phyloP scores from a whole-genome alignment of 2,113 vertebrate genomes.

The Myotis brandtii region DNA sequence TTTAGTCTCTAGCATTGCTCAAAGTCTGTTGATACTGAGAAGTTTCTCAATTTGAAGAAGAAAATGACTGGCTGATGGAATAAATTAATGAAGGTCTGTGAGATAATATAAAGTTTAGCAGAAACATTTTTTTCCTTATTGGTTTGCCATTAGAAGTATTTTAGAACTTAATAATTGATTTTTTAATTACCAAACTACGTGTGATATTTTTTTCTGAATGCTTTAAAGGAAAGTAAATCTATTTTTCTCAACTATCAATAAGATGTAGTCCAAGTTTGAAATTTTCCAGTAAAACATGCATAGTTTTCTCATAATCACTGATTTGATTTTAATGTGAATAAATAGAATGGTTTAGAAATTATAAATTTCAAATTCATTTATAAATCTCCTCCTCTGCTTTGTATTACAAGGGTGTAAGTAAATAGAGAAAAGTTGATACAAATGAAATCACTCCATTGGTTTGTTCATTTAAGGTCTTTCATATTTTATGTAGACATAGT shows the following conservation, averaged over 20 bases:
- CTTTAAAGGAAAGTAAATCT: neutral
- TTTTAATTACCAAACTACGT: neutral
- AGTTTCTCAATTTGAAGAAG: neutral
- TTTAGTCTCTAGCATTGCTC: neutral
- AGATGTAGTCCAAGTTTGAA: neutral
- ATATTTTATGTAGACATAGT: neutral
- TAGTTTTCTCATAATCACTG: neutral
- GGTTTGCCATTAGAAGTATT: neutral
- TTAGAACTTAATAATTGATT: neutral
- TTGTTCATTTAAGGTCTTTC: neutral
- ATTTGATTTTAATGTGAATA: neutral
- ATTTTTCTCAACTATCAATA: conserved; percentile 3
- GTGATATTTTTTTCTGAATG: neutral
- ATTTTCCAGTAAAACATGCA: neutral
- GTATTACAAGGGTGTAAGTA: neutral
- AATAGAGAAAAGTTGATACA: neutral
- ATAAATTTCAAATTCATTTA: conserved; percentile 38
- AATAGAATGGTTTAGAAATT: conserved; percentile 4
- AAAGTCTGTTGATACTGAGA: neutral
- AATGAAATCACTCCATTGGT: neutral
- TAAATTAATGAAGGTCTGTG: neutral
- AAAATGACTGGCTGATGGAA: neutral
- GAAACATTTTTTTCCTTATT: neutral
- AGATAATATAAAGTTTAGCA: neutral
- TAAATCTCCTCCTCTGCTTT: neutral